Evolutionary conservation across 2,888 invertebrate genomes (phyloP), one percentile per base, ranked within the genome.

Genomic region (Ornithoptera alexandrae): DNA sequence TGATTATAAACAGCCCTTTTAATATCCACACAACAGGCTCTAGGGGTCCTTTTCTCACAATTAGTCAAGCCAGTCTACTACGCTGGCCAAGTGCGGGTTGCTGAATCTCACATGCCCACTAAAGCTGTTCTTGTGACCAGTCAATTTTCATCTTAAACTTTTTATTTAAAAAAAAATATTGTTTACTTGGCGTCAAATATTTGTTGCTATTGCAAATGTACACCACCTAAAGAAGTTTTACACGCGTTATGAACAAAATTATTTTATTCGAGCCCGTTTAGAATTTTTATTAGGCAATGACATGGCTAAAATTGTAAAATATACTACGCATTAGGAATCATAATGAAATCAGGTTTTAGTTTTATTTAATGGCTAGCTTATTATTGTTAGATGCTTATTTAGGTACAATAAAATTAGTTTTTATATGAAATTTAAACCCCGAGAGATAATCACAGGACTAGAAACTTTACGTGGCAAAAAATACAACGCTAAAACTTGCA

Each of bases 291-390:
- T 4, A 12, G 50, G 15, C 50, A 58, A 42, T 20, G 42, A 20
- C 39, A 58, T 58, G 18, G 8, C 57, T 42, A 8, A 65, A 65
- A 65, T 36, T 57, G 20, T 64, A 64, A 57, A 24, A 10, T 36
- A 15, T 24, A 24, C 22, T 59, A 22, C 24, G 59, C 59, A 24
- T 59, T 59, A 24, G 24, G 17, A 22, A 59, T 24, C 10, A 24
- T 15, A 12, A 24, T 10, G 17, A 24, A 24, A 24, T 15, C 59
- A 10, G 22, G 59, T 59, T 59, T 59, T 58, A 58, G 22, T 12
- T 22, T 58, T 10, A 58, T 24, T 30, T 30, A 3, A 30, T 30
- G 30, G 30, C 22, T 20, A 6, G 57, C 18, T 17, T 20, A 12
- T 57, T 20, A 57, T 22, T 20, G 6, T 7, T 50, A 15, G 0